Conservation (phyloP, 2,113 vertebrate species). For the Pseudorhombus dupliciocellatus region DNA sequence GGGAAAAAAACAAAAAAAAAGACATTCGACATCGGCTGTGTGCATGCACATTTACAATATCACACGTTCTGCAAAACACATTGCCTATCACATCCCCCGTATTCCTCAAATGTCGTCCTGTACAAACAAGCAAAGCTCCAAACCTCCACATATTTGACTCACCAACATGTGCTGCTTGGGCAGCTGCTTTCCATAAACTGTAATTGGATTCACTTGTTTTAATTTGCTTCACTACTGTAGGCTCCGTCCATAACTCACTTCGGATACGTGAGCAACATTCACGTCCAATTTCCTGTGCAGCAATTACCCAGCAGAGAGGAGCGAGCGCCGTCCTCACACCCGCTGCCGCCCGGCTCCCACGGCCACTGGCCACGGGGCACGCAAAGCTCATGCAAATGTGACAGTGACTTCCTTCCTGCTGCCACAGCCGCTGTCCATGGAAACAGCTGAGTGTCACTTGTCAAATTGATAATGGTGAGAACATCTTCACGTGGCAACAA, state of each 20-base stretch:
- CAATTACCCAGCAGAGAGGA: constrained; percentile 50
- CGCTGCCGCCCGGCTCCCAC: constrained; percentile 22
- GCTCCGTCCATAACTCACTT: constrained; percentile 61
- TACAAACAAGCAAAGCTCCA: constrained; percentile 33
- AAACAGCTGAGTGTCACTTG: constrained; percentile 10
- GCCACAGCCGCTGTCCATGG: constrained; percentile 20
- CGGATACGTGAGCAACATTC: constrained; percentile 60
- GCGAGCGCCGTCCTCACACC: constrained; percentile 44
- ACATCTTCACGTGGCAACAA: background rate
- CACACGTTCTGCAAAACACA: constrained; percentile 24
- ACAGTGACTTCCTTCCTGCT: constrained; percentile 61
- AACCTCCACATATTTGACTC: constrained; percentile 49
- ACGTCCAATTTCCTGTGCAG: constrained; percentile 55
- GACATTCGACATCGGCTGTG: constrained; percentile 23
- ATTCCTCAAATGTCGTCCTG: background rate
- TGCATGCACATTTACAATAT: constrained; percentile 2
- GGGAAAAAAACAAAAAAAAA: constrained; percentile 9
- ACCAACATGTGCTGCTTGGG: constrained; percentile 34
- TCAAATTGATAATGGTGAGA: background rate
- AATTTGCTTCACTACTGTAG: constrained; percentile 67
- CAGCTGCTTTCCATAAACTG: constrained; percentile 74
- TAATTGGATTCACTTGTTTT: constrained; percentile 74
- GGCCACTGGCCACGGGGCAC: constrained; percentile 36
- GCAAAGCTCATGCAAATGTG: constrained; percentile 56
- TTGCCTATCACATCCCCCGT: background rate